Evolutionary conservation across 2,113 vertebrate genomes (phyloP).

Genomic region (Amblyornis subalaris): DNA sequence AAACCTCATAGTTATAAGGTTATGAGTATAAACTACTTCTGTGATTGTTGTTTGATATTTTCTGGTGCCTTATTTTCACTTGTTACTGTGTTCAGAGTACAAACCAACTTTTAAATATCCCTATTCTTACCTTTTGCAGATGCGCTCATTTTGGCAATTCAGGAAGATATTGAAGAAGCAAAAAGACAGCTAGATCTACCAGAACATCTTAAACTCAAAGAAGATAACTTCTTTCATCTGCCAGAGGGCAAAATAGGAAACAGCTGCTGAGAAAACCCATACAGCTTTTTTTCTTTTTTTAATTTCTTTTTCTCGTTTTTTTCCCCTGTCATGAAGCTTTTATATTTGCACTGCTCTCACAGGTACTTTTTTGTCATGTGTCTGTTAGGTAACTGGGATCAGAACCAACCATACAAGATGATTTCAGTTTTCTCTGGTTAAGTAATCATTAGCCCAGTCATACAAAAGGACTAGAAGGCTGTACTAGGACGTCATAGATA

Average conservation of each 20-base stretch:
- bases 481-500: not conserved
- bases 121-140: slow-evolving; percentile 67
- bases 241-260: slow-evolving; percentile 76
- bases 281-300: not conserved
- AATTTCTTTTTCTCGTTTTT: not conserved
- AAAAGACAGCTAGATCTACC: slow-evolving; percentile 84
- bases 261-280: slow-evolving; percentile 70
- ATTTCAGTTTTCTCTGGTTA: not conserved
- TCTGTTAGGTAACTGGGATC: not conserved
- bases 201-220: slow-evolving; percentile 84
- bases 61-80: not conserved
- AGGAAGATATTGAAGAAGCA: slow-evolving; percentile 89
- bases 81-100: not conserved
- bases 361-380: not conserved
- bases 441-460: not conserved
- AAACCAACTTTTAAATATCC: not conserved
- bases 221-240: slow-evolving; percentile 86
- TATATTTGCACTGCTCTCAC: not conserved
- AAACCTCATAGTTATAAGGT: not conserved
- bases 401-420: not conserved
- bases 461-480: not conserved
- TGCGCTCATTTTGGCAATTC: slow-evolving; percentile 88
- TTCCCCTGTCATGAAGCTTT: not conserved
- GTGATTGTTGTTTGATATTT: not conserved
- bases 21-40: too few relatives aligned